These are phyloP conservation scores for Microplitis mediator DNA, from an alignment of 1,140 invertebrate species.

Conservation along the genomic window DNA sequence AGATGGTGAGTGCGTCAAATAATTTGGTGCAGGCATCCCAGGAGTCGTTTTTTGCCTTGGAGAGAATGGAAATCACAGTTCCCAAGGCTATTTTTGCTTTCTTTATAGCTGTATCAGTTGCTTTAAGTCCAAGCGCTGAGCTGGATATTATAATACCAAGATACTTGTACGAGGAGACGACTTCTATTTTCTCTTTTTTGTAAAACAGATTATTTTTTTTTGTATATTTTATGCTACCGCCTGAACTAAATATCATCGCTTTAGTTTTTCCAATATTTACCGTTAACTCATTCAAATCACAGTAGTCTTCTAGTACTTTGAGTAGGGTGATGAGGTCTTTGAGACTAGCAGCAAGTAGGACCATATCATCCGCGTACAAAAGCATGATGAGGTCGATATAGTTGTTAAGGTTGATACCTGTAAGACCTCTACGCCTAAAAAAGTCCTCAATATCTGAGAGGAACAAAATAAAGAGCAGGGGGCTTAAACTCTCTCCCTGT, in stretches of 20 bases:
- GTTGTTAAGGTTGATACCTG: constrained; percentile 16
- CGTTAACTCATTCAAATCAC: constrained; percentile 22
- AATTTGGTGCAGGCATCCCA: constrained; percentile 5
- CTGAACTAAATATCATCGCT: constrained; percentile 15
- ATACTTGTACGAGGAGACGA: constrained; percentile 17
- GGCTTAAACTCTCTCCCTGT: constrained; percentile 25
- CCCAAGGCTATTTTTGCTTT: constrained; percentile 1
- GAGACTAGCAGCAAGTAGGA: constrained; percentile 14
- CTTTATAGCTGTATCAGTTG: background rate
- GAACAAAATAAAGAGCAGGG: constrained; percentile 23
- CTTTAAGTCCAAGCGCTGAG: background rate
- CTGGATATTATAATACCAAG: constrained; percentile 14
- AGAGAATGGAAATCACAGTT: background rate
- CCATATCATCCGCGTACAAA: constrained; percentile 32
- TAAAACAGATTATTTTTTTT: background rate
- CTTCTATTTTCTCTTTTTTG: background rate
- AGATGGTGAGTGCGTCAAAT: background rate
- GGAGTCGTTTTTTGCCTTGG: background rate
- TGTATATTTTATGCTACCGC: too few relatives aligned
- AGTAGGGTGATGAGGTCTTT: background rate
- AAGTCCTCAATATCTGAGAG: constrained; percentile 24
- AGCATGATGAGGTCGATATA: constrained; percentile 19
- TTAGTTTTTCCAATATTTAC: constrained; percentile 40
- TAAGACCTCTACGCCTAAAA: background rate
- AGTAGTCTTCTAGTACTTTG: constrained; percentile 28